Conservation (phyloP, 2,113 vertebrate genomes). For the Brachyhypopomus gauderio region DNA sequence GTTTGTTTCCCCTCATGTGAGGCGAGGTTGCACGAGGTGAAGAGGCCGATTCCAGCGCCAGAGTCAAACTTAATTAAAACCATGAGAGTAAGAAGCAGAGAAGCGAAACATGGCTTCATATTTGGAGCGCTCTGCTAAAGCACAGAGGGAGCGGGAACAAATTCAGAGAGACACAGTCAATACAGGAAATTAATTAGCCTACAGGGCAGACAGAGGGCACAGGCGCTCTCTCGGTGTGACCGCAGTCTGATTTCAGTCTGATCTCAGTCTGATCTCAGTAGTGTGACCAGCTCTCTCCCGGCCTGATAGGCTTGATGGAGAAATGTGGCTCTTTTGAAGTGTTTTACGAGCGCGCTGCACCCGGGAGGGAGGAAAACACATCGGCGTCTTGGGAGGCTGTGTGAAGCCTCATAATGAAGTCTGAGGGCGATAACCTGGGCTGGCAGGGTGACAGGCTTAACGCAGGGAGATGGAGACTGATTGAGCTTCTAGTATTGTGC, state of each 20-base stretch:
- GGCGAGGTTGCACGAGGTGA: constrained; percentile 33
- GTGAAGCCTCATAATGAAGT: constrained; percentile 36
- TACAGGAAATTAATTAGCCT: constrained; percentile 47
- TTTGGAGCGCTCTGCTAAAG: constrained; percentile 9
- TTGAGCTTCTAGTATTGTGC: neutral
- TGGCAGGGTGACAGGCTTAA: constrained; percentile 8
- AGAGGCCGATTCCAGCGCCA: constrained; percentile 9
- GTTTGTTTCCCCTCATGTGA: constrained; percentile 35
- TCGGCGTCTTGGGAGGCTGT: constrained; percentile 5
- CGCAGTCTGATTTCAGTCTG: constrained; percentile 20
- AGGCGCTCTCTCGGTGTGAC: neutral
- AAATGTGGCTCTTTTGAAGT: constrained; percentile 22
- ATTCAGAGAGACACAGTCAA: constrained; percentile 34
- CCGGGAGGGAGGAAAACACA: constrained; percentile 21
- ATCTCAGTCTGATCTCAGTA: constrained; percentile 26
- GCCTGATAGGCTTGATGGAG: neutral
- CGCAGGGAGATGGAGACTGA: neutral
- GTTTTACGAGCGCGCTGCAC: constrained; percentile 7
- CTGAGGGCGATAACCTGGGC: constrained; percentile 30
- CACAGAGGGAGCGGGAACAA: constrained; percentile 14
- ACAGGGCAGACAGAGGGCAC: constrained; percentile 18
- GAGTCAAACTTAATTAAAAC: constrained; percentile 47
- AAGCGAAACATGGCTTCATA: constrained; percentile 29
- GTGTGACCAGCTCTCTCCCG: neutral
- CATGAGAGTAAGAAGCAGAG: constrained; percentile 29